These are phyloP conservation scores for Cataglyphis hispanica DNA, from an alignment of 1,140 invertebrate species.

Conservation along the genomic window DNA sequence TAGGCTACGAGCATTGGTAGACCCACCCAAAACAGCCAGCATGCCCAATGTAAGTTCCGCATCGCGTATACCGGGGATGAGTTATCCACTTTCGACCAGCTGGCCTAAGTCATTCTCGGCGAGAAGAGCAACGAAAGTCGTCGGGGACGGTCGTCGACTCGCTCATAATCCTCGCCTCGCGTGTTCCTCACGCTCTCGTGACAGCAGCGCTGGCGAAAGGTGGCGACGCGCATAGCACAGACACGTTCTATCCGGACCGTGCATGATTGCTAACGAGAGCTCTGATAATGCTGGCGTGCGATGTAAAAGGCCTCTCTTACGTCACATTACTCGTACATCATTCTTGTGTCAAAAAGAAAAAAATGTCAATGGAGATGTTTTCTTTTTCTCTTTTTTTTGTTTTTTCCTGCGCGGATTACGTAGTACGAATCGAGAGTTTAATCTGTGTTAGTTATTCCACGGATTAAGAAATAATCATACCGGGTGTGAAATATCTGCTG, in stretches of 20 bases:
- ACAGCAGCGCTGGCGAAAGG: constrained; percentile 40
- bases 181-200: constrained; percentile 56
- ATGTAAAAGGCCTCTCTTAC: neutral
- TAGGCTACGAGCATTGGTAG: constrained; percentile 79
- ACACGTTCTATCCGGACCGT: constrained; percentile 56
- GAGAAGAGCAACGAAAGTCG: neutral
- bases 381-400: neutral
- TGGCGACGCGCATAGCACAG: constrained; percentile 43
- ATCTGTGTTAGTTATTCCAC: neutral
- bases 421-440: neutral
- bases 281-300: neutral
- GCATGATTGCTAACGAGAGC: constrained; percentile 48
- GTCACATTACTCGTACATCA: neutral
- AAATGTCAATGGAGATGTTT: constrained; percentile 7
- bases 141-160: constrained; percentile 19
- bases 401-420: neutral
- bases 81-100: constrained; percentile 55
- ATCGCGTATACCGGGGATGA: constrained; percentile 71
- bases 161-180: constrained; percentile 72
- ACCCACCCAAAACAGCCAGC: constrained; percentile 82
- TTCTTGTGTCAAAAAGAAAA: neutral
- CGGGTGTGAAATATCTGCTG: neutral
- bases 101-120: constrained; percentile 76
- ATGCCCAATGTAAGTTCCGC: constrained; percentile 78
- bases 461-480: neutral